A percentile compares a stretch with the other conserved stretches of the same genome.
Conservation (phyloP, 1,140 invertebrate species). For the Neocloeon triangulifer region DNA sequence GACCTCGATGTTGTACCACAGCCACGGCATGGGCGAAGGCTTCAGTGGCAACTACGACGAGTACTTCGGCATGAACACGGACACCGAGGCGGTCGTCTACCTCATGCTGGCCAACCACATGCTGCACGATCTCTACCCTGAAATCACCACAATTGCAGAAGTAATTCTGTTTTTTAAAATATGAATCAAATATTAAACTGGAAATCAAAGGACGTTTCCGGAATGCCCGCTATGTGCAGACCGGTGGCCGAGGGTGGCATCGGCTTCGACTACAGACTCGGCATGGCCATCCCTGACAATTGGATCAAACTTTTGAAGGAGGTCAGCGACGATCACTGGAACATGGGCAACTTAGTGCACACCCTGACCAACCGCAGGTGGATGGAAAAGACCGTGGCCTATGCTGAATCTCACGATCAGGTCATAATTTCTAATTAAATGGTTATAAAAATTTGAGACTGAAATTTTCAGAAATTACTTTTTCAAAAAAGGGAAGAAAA, state of each 20-base stretch:
- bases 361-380: constrained; percentile 89
- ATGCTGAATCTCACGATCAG: constrained; percentile 96
- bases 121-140: constrained; percentile 60
- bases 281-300: constrained; percentile 96
- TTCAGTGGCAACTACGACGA: constrained; percentile 92
- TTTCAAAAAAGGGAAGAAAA: too few relatives aligned
- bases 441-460: too few relatives aligned
- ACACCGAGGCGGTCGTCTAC: constrained; percentile 89
- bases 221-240: constrained; percentile 91
- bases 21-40: constrained; percentile 74
- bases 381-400: constrained; percentile 88
- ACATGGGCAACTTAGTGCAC: constrained; percentile 76
- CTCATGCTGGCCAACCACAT: constrained; percentile 90
- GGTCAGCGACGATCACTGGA: constrained; percentile 80
- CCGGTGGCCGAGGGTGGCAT: constrained; percentile 79
- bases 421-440: too few relatives aligned
- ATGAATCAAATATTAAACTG: too few relatives aligned
- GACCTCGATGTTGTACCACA: constrained; percentile 98
- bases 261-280: constrained; percentile 94
- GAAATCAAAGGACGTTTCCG: constrained; percentile 67
- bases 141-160: constrained; percentile 87
- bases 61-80: constrained; percentile 91
- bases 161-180: constrained; percentile 19
- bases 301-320: constrained; percentile 92
- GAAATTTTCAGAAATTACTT: too few relatives aligned